A percentile compares a stretch with the other conserved stretches of the same genome.
These are phyloP conservation scores for Dicyrtomina minuta DNA, from an alignment of 2,888 invertebrate species.

Conservation along the genomic window DNA sequence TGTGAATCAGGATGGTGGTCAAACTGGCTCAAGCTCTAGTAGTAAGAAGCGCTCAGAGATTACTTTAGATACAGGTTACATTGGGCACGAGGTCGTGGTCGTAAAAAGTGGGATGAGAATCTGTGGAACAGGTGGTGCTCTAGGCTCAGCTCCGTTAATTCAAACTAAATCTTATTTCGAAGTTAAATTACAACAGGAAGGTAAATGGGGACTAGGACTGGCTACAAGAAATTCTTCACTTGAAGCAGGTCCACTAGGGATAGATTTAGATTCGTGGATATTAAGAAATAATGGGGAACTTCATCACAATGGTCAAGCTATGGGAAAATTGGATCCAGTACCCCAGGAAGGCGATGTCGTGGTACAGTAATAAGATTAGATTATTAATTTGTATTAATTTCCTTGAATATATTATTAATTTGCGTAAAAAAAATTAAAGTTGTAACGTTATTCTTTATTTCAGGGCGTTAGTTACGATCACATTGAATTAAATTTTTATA, in stretches of 20 bases:
- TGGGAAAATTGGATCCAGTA: conserved; percentile 66
- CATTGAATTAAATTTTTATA: conserved; percentile 88
- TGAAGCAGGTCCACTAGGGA: conserved; percentile 82
- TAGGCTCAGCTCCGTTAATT: conserved; percentile 90
- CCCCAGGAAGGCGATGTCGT: conserved; percentile 92
- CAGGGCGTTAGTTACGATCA: conserved; percentile 94
- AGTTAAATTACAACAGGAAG: conserved; percentile 92
- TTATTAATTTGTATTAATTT: too few relatives aligned
- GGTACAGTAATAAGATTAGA: conserved; percentile 58
- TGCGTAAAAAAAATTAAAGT: conserved; percentile 8
- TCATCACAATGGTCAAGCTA: conserved; percentile 77
- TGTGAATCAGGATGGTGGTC: conserved; percentile 37
- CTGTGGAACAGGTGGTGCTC: conserved; percentile 92
- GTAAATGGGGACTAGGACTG: conserved; percentile 90
- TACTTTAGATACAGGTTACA: conserved; percentile 47
- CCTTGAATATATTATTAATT: background rate
- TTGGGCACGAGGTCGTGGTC: conserved; percentile 90
- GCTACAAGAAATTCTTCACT: conserved; percentile 85
- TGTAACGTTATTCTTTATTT: conserved; percentile 52
- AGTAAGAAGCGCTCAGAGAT: conserved; percentile 39
- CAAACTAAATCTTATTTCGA: conserved; percentile 99
- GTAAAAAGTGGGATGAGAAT: conserved; percentile 89
- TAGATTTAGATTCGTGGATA: conserved; percentile 89
- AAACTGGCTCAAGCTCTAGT: conserved; percentile 7
- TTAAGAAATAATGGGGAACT: conserved; percentile 86